Evolutionary conservation across 2,113 vertebrate species (phyloP), one percentile per base, ranked within the genome.

Genomic region (Otis tarda): DNA sequence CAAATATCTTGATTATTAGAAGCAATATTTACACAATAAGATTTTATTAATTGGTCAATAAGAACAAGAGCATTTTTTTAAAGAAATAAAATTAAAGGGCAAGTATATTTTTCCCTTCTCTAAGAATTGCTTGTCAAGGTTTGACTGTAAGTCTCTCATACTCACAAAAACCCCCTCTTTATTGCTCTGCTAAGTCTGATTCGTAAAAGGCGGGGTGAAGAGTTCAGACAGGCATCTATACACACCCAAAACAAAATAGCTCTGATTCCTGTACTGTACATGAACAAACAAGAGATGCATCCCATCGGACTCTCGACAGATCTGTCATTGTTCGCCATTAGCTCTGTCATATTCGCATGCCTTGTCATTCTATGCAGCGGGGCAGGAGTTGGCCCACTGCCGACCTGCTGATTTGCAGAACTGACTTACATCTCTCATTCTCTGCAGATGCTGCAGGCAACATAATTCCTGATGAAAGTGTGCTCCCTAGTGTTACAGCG

Each of bases 401-500:
- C 93, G 56, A 90, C 27, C 28, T 33, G 95, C 88, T 23, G 79
- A 73, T 94, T 90, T 90, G 88, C 91, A 92, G 87, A 89, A 47
- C 87, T 74, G 80, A 56, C 73, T 91, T 69, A 21, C 14, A 19
- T 49, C 83, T 73, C 56, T 30, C 33, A 3, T n/a, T 80, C 65
- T 93, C 78, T 14, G 16, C 31, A 50, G 92, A 81, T 92, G 86
- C 69, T 94, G 49, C 78, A 82, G 76, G 50, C 74, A 87, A 69
- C 28, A 55, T 73, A 97, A 98, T 98, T 98, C 93, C 86, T 98
- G 96, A 94, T 96, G 97, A 97, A 97, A 98, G 97, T 97, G 96
- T 98, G 98, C 98, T 96, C 98, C 96, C 98, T 98, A 98, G 98
- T 95, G 98, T 98, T 97, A 57, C 52, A 97, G 68, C 1, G 11